phyloP scores from a whole-genome alignment of 2,888 invertebrate species.

The Eugnorisma glareosa region DNA sequence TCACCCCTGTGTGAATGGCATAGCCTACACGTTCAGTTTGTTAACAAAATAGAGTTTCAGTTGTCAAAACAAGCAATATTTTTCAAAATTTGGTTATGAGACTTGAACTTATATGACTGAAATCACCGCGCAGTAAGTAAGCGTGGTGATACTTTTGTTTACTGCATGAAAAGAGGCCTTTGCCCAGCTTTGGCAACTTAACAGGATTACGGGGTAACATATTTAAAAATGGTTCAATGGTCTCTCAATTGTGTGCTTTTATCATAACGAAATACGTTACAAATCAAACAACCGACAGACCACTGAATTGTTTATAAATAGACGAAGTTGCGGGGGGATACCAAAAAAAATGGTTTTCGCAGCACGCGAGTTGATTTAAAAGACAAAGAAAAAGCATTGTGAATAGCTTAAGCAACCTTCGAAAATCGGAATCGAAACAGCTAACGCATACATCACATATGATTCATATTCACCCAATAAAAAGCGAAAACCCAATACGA shows the following conservation, averaged over 20 bases:
- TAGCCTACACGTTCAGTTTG: too few relatives aligned
- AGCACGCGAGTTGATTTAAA: constrained; percentile 1
- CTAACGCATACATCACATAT: constrained; percentile 29
- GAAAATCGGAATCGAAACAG: constrained; percentile 9
- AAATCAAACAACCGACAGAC: not conserved
- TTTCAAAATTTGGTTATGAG: too few relatives aligned
- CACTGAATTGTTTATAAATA: not conserved
- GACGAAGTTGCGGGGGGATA: not conserved
- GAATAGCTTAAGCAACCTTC: not conserved
- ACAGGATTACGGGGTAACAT: not conserved
- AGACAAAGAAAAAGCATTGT: not conserved
- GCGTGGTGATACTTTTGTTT: not conserved
- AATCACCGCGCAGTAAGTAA: too few relatives aligned
- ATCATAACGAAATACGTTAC: not conserved
- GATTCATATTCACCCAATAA: constrained; percentile 49
- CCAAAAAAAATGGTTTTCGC: not conserved
- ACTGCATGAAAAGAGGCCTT: not conserved
- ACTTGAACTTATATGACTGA: too few relatives aligned
- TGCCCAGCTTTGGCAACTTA: not conserved
- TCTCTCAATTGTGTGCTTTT: not conserved
- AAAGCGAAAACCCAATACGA: constrained; percentile 46
- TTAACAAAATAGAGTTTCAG: too few relatives aligned
- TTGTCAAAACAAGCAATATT: too few relatives aligned
- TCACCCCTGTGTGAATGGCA: not conserved
- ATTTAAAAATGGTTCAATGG: not conserved